These are phyloP conservation scores for Heliocidaris erythrogramma DNA, from an alignment of 35 echinoderm and acorn worm species.

Conservation along the genomic window DNA sequence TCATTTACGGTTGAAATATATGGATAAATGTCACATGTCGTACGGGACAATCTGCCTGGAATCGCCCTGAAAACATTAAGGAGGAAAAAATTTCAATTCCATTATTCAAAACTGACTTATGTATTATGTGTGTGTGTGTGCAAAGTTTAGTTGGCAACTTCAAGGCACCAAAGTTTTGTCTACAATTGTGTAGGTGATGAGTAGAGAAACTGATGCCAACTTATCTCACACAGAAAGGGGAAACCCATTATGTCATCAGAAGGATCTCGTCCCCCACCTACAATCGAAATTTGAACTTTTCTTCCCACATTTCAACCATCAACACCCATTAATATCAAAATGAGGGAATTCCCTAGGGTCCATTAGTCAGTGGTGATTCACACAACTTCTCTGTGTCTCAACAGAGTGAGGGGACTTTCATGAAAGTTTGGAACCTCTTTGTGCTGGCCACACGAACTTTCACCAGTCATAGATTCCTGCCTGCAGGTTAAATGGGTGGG, in stretches of 20 bases:
- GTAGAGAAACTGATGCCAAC: not conserved
- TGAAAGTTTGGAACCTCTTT: not conserved
- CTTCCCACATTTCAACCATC: not conserved
- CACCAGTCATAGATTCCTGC: no score
- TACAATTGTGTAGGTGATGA: not conserved
- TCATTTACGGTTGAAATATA: no score
- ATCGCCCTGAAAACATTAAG: no score
- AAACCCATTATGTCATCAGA: not conserved
- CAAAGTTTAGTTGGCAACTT: no score
- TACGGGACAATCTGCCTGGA: no score
- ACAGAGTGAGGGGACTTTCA: not conserved
- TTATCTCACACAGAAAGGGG: not conserved
- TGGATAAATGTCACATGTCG: no score
- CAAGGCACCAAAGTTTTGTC: no score
- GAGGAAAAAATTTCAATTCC: no score
- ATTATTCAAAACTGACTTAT: no score
- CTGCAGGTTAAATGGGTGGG: no score
- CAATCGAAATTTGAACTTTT: not conserved
- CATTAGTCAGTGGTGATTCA: not conserved
- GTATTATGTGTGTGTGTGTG: no score
- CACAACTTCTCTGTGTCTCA: not conserved
- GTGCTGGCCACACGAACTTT: no score
- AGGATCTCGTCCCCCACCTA: not conserved
- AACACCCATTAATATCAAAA: conserved; percentile 12
- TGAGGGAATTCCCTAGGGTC: not conserved